Conservation (phyloP, 2,797 vertebrate species). For the Eleutherodactylus coqui region DNA sequence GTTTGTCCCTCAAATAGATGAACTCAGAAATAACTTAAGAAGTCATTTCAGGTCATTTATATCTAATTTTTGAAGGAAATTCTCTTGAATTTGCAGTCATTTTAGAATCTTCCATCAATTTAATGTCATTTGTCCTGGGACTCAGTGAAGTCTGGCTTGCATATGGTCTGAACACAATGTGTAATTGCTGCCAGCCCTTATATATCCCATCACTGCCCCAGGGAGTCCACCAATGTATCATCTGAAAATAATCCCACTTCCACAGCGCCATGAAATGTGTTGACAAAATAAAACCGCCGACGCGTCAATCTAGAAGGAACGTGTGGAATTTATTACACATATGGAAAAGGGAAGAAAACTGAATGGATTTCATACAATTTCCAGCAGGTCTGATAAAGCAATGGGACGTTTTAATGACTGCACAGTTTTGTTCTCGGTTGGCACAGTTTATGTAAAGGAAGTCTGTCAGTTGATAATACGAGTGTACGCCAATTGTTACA, state of each 20-base stretch:
- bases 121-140: not conserved
- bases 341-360: not conserved
- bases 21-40: too few species aligned
- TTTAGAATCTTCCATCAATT: not conserved
- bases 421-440: not conserved
- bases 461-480: too few species aligned
- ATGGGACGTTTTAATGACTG: not conserved
- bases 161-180: too few species aligned
- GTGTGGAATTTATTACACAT: not conserved
- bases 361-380: not conserved
- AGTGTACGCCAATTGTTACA: too few species aligned
- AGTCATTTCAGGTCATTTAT: not conserved
- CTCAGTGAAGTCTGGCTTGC: too few species aligned
- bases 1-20: too few species aligned
- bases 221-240: not conserved
- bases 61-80: not conserved
- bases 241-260: not conserved
- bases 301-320: not conserved
- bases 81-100: not conserved
- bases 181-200: not conserved
- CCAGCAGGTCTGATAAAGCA: not conserved
- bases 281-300: not conserved
- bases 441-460: not conserved
- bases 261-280: not conserved
- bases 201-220: not conserved